Evolutionary conservation across 2,888 invertebrate species (phyloP).

Genomic region (Auanema freiburgensis): DNA sequence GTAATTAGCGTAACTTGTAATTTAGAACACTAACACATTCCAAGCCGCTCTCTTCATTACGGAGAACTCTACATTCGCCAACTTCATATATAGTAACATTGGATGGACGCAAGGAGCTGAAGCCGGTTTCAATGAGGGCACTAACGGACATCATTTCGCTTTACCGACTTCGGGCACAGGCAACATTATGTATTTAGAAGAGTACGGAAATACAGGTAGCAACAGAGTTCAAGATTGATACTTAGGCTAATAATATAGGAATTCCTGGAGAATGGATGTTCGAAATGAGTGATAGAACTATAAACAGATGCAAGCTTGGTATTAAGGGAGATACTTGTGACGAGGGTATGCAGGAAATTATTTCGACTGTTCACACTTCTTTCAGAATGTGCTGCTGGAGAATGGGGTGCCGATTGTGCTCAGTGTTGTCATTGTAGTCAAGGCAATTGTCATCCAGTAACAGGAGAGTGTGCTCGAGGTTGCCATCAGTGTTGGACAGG

Average conservation of each 20-base stretch:
- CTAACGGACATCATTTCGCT: constrained; percentile 49
- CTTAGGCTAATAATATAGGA: constrained; percentile 15
- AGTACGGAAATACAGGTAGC: constrained; percentile 62
- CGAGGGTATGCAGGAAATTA: constrained; percentile 39
- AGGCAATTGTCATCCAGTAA: constrained; percentile 53
- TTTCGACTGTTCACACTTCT: constrained; percentile 4
- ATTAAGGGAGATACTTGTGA: constrained; percentile 64
- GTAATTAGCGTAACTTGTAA: background rate
- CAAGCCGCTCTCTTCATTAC: constrained; percentile 63
- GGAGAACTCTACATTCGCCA: constrained; percentile 61
- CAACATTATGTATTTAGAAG: constrained; percentile 64
- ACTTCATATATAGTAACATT: constrained; percentile 64
- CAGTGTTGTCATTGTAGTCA: constrained; percentile 62
- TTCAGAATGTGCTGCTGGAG: constrained; percentile 56
- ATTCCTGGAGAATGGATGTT: constrained; percentile 65
- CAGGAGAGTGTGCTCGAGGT: constrained; percentile 52
- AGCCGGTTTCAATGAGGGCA: constrained; percentile 63
- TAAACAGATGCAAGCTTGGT: constrained; percentile 62
- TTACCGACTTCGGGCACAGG: constrained; percentile 61
- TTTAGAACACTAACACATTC: constrained; percentile 63
- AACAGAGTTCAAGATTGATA: constrained; percentile 5
- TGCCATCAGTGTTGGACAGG: constrained; percentile 61
- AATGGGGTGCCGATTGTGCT: constrained; percentile 63
- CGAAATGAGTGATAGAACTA: constrained; percentile 46
- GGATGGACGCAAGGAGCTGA: constrained; percentile 65